These are phyloP conservation scores for Xenopus tropicalis DNA, from an alignment of 2,113 vertebrate genomes.

Conservation along the genomic window DNA sequence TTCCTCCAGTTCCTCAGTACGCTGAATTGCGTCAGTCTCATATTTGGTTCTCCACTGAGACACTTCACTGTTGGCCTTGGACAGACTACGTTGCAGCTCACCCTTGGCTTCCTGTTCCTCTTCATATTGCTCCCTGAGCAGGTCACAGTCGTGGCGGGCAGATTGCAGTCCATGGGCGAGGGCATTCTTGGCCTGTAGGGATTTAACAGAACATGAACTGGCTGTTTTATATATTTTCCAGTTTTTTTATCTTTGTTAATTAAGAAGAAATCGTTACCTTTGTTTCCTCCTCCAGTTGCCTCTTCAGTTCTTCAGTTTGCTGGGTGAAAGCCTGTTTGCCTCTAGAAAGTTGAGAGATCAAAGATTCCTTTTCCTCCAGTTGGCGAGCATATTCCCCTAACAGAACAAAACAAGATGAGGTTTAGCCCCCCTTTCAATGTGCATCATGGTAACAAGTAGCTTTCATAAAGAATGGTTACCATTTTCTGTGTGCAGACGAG, in stretches of 20 bases:
- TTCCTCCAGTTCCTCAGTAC: constrained; percentile 76
- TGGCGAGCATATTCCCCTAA: constrained; percentile 72
- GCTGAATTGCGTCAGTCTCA: constrained; percentile 75
- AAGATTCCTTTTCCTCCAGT: constrained; percentile 77
- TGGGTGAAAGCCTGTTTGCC: constrained; percentile 74
- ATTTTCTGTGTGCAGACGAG: constrained; percentile 76
- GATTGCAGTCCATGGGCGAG: constrained; percentile 78
- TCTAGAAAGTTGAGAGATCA: constrained; percentile 74
- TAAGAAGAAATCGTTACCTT: constrained; percentile 64
- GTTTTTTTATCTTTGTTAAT: neutral
- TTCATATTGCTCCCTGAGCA: constrained; percentile 75
- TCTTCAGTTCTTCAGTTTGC: constrained; percentile 78
- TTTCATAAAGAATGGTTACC: constrained; percentile 51
- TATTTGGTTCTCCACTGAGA: constrained; percentile 80
- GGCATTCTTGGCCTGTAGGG: constrained; percentile 75
- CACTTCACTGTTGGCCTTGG: constrained; percentile 76
- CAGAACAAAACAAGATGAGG: too few relatives aligned
- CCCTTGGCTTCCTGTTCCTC: constrained; percentile 70
- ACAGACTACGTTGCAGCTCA: constrained; percentile 71
- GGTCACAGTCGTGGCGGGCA: constrained; percentile 73
- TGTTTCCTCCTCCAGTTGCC: constrained; percentile 75
- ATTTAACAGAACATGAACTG: neutral
- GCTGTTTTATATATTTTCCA: too few relatives aligned
- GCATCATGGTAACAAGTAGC: neutral
- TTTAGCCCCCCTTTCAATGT: too few relatives aligned